Base-by-base conservation (phyloP, 2,888 invertebrate genomes). In the Acrobasis suavella region DNA sequence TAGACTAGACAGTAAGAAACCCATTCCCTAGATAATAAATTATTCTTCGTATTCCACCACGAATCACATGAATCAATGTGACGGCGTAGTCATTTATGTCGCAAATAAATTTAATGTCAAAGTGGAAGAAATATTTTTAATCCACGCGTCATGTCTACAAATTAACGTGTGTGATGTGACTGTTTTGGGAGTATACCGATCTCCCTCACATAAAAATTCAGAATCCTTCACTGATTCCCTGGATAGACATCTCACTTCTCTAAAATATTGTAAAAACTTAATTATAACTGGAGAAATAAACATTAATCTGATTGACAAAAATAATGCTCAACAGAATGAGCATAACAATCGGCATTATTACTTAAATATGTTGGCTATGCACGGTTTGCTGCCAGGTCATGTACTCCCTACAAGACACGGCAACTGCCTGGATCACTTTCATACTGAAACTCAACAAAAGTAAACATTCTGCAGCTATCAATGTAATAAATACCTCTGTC, bases 281-380 rank as follows among this genome's bases (percentile, higher is more conserved):
- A 62, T 65, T 38, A 49, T 69, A 37, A 56, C 62, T 14, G 69
- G 69, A 14, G 67, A 69, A 50, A 67, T 69, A 17, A 69, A 67
- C 46, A 69, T 69, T 22, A 64, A 69, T 38, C 37, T 69, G 14
- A 66, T 60, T 38, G 50, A 38, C 2, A 60, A 60, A 55, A 8
- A 12, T 10, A 55, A 60, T 2, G 63, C 64, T 12, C 54, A 49
- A 32, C 17, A 62, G 1, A 14, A 63, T 2, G 66, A 67, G 15
- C 51, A 42, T 6, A 46, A 15, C 3, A 69, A 67, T 38, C 62
- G 63, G 59, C 14, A 49, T 6, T 58, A 51, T 52, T 69, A 67
- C 22, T 49, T 69, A 5, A 62, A 60, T 50, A 62, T 63, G 59
- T 50, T 68, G 3, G 62, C 65, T 10, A 39, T 49, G 9, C 58